These are phyloP conservation scores for Nasonia giraulti DNA, from an alignment of 1,140 invertebrate genomes.

Conservation along the genomic window DNA sequence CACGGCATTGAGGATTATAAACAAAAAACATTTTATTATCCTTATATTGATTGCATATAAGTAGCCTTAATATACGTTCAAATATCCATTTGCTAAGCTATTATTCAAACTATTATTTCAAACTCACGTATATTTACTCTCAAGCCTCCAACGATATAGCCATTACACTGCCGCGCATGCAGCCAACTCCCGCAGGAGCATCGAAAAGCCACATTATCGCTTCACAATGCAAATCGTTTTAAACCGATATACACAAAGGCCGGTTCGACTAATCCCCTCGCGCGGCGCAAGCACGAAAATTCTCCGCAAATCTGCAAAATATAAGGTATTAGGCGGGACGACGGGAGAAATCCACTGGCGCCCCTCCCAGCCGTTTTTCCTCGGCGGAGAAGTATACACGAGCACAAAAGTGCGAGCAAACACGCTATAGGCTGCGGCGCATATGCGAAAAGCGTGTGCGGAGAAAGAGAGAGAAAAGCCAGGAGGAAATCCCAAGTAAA, in stretches of 20 bases:
- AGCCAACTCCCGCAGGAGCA: background rate
- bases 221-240: background rate
- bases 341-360: background rate
- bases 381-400: background rate
- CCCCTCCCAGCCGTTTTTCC: background rate
- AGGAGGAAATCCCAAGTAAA: constrained; percentile 3
- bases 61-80: background rate
- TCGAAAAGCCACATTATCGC: constrained; percentile 17
- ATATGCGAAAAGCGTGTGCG: background rate
- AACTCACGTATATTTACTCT: background rate
- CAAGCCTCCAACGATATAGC: background rate
- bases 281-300: background rate
- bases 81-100: background rate
- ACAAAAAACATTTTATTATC: background rate
- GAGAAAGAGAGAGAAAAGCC: background rate
- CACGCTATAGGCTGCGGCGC: background rate
- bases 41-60: background rate
- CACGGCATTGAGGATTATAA: background rate
- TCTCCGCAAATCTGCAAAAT: constrained; percentile 11
- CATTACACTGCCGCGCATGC: background rate
- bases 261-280: background rate
- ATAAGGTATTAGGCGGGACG: constrained; percentile 1
- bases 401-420: background rate
- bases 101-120: too few relatives aligned
- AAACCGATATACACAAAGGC: background rate